Percentiles rank a stretch among this genome's conserved stretches.
Conservation (phyloP, 2,797 vertebrate genomes). For the Pantherophis vulpinus region DNA sequence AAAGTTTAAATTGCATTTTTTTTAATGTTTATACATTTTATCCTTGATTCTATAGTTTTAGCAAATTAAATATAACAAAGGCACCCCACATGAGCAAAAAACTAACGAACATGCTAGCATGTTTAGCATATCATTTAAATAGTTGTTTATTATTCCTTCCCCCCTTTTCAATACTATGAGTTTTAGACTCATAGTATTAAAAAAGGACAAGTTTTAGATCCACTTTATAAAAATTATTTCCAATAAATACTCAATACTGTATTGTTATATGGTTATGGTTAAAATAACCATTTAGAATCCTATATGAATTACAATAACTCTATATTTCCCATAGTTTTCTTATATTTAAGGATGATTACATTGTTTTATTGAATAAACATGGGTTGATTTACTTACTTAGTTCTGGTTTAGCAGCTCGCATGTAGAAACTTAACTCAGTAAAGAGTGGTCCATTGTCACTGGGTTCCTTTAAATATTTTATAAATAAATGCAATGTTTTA, state of each 20-base stretch:
- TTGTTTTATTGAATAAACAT: conserved; percentile 41
- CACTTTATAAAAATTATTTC: conserved; percentile 20
- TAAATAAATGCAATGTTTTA: conserved; percentile 23
- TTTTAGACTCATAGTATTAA: conserved; percentile 5
- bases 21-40: not conserved
- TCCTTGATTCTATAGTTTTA: not conserved
- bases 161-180: not conserved
- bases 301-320: not conserved
- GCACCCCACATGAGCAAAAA: not conserved
- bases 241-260: conserved; percentile 13
- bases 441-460: conserved; percentile 95
- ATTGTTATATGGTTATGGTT: conserved; percentile 8
- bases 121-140: not conserved
- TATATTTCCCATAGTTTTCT: not conserved
- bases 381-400: conserved; percentile 80
- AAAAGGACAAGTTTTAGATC: conserved; percentile 8
- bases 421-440: conserved; percentile 96
- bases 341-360: conserved; percentile 1
- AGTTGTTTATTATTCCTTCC: not conserved
- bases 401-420: conserved; percentile 92
- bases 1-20: not conserved
- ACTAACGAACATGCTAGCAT: not conserved
- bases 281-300: conserved; percentile 1
- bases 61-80: not conserved
- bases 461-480: conserved; percentile 84